Evolutionary conservation across 1,140 invertebrate species (phyloP).

Genomic region (Hylyphantes graminicola): DNA sequence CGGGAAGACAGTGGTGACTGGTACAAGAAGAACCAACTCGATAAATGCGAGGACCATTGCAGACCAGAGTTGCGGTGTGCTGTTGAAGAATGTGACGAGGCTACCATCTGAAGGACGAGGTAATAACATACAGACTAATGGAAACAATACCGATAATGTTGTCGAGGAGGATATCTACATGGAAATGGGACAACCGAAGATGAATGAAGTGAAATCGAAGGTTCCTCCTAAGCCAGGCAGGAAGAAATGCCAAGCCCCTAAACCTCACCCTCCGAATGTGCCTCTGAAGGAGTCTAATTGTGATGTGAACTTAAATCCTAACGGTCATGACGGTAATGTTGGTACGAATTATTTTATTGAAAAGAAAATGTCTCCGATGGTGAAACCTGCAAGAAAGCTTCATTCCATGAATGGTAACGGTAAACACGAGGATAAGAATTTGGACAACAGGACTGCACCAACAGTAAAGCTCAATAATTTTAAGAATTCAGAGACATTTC

Average conservation of each 20-base stretch:
- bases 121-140: background rate
- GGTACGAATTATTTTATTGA: slow-evolving; percentile 5
- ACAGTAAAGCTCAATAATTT: slow-evolving; percentile 16
- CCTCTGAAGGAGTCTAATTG: slow-evolving; percentile 4
- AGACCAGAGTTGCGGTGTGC: background rate
- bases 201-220: background rate
- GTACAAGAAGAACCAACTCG: slow-evolving; percentile 15
- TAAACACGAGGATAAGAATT: slow-evolving; percentile 15
- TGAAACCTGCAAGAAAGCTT: slow-evolving; percentile 10
- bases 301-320: slow-evolving; percentile 32
- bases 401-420: background rate
- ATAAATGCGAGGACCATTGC: background rate
- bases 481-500: slow-evolving; percentile 18
- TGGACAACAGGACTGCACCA: background rate
- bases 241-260: slow-evolving; percentile 45
- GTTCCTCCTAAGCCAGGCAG: slow-evolving; percentile 2
- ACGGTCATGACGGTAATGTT: background rate
- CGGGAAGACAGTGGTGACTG: slow-evolving; percentile 35
- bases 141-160: background rate
- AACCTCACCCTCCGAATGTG: slow-evolving; percentile 14
- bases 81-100: background rate
- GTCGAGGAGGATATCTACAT: slow-evolving; percentile 34
- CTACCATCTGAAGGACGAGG: background rate
- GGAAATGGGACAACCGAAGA: slow-evolving; percentile 23
- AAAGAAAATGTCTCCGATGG: background rate